These are phyloP conservation scores for Gambelia wislizenii DNA, from an alignment of 2,797 vertebrate genomes.

Conservation along the genomic window DNA sequence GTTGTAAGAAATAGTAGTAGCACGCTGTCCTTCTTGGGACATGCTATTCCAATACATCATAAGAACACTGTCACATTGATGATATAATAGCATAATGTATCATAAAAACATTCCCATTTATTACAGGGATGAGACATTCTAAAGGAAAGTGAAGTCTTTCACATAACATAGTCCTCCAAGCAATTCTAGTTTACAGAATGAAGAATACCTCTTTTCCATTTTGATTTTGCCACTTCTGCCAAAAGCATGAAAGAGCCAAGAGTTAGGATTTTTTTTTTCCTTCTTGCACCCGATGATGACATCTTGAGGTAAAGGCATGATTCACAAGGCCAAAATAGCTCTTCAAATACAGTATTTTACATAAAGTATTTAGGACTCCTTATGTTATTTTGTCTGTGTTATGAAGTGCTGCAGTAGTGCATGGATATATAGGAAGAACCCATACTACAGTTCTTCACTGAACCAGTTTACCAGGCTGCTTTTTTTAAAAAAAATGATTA, in stretches of 20 bases:
- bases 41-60: constrained; percentile 11
- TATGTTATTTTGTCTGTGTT: neutral
- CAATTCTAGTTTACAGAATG: constrained; percentile 6
- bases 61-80: constrained; percentile 24
- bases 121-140: constrained; percentile 12
- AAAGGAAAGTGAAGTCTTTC: constrained; percentile 10
- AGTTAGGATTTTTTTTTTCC: neutral
- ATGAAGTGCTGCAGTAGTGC: neutral
- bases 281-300: neutral
- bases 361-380: neutral
- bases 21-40: constrained; percentile 1
- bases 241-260: neutral
- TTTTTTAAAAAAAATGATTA: neutral
- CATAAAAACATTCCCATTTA: constrained; percentile 6
- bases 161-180: constrained; percentile 2
- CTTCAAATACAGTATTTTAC: neutral
- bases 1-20: no score
- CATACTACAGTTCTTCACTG: neutral
- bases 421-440: neutral
- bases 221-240: neutral
- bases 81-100: constrained; percentile 33
- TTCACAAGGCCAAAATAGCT: neutral
- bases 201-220: constrained; percentile 12
- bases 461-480: no score
- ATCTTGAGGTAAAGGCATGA: neutral